Evolutionary conservation across 1,140 invertebrate species (phyloP).

Genomic region (Chlorops oryzae): DNA sequence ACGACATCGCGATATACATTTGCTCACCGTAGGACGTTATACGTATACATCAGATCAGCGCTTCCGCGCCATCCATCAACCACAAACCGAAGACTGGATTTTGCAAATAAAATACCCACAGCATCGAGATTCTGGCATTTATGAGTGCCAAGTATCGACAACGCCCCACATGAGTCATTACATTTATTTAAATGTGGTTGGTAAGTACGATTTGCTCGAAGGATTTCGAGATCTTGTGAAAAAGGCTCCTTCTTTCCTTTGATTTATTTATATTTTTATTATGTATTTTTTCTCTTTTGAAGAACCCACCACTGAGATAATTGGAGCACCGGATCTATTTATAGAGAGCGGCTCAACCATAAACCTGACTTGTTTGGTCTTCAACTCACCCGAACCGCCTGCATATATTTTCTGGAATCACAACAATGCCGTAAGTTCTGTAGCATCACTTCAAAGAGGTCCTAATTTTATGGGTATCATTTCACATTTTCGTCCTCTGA

Average conservation of each 20-base stretch:
- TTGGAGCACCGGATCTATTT: slow-evolving; percentile 76
- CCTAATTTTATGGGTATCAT: too few relatives aligned
- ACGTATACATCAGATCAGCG: slow-evolving; percentile 82
- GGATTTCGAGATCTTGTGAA: background rate
- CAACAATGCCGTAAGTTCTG: slow-evolving; percentile 65
- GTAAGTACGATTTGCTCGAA: too few relatives aligned
- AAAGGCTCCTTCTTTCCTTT: background rate
- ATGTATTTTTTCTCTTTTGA: background rate
- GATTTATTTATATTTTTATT: background rate
- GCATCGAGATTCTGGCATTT: slow-evolving; percentile 67
- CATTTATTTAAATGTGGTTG: slow-evolving; percentile 71
- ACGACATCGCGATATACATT: slow-evolving; percentile 72
- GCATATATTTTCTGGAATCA: slow-evolving; percentile 86
- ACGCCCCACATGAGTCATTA: slow-evolving; percentile 78
- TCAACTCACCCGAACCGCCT: slow-evolving; percentile 77
- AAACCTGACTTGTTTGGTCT: slow-evolving; percentile 80
- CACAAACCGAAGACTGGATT: slow-evolving; percentile 77
- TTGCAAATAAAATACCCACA: slow-evolving; percentile 73
- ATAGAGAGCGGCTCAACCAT: slow-evolving; percentile 83
- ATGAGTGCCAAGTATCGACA: slow-evolving; percentile 81
- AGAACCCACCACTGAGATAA: slow-evolving; percentile 79
- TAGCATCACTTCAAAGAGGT: background rate
- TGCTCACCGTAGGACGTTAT: slow-evolving; percentile 75
- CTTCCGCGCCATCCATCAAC: slow-evolving; percentile 71
- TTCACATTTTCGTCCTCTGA: too few relatives aligned